A percentile compares a stretch with the other conserved stretches of the same genome.
Conservation (phyloP, 2,113 vertebrate species). For the Sinocyclocheilus anshuiensis region DNA sequence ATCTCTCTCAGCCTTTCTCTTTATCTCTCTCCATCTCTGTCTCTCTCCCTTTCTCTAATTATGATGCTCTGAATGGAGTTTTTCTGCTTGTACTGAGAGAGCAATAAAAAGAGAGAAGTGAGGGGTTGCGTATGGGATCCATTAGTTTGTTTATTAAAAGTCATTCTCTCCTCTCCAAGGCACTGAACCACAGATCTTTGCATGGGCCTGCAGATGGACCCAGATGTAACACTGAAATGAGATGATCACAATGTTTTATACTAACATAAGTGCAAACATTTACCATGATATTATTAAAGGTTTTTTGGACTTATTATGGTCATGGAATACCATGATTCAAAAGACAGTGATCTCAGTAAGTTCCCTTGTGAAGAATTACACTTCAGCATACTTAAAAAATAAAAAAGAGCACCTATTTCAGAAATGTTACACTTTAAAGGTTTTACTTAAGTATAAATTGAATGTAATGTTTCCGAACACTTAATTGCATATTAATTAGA, state of each 20-base stretch:
- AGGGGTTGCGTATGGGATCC: constrained; percentile 78
- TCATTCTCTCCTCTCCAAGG: constrained; percentile 65
- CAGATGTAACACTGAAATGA: constrained; percentile 44
- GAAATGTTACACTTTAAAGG: not conserved
- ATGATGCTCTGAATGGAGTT: constrained; percentile 12
- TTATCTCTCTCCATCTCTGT: constrained; percentile 57
- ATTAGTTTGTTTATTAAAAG: constrained; percentile 95
- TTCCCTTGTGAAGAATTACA: not conserved
- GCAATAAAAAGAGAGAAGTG: constrained; percentile 65
- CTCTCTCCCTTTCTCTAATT: constrained; percentile 23
- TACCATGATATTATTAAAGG: not conserved
- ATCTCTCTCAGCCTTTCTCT: constrained; percentile 44
- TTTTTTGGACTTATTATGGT: not conserved
- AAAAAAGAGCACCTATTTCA: not conserved
- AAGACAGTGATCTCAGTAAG: not conserved
- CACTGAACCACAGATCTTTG: constrained; percentile 85
- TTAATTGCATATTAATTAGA: too few species aligned
- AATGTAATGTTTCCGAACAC: not conserved
- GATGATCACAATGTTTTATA: constrained; percentile 28
- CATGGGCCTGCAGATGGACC: constrained; percentile 42
- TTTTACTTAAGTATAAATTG: not conserved
- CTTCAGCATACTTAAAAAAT: not conserved
- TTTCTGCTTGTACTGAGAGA: constrained; percentile 50
- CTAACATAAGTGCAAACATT: not conserved
- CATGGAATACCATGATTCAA: not conserved